Percentiles rank a stretch among this genome's conserved stretches.
These are phyloP conservation scores for Polyergus mexicanus DNA, from an alignment of 1,140 invertebrate genomes.

Conservation along the genomic window DNA sequence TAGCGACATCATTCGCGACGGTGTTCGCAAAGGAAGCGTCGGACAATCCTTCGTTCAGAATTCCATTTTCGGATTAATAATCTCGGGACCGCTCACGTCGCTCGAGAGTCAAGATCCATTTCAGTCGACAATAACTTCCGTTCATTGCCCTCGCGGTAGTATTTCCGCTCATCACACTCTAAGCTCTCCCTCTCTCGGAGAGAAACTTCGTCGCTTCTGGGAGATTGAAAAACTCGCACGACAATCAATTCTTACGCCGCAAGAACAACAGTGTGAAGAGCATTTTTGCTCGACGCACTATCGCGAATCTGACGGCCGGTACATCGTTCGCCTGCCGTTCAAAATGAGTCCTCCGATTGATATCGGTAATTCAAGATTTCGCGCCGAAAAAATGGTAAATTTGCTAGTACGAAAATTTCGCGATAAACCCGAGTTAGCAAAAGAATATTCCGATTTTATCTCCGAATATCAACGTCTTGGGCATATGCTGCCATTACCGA, in stretches of 20 bases:
- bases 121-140: too few relatives aligned
- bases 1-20: too few relatives aligned
- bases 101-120: accelerated
- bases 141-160: too few relatives aligned
- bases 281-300: background rate
- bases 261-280: background rate
- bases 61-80: too few relatives aligned
- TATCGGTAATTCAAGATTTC: background rate
- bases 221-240: background rate
- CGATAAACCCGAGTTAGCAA: background rate
- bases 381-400: background rate
- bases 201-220: background rate
- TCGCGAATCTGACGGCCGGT: background rate
- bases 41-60: too few relatives aligned
- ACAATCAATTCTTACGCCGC: too few relatives aligned
- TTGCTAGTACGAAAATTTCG: accelerated
- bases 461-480: background rate
- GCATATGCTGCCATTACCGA: background rate
- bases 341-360: background rate
- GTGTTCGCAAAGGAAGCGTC: too few relatives aligned
- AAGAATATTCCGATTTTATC: background rate
- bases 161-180: too few relatives aligned
- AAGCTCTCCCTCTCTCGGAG: background rate
- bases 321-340: background rate
- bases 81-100: too few relatives aligned